Percentiles rank a stretch among this genome's conserved stretches.
Evolutionary conservation across 2,888 invertebrate genomes (phyloP).

Genomic region (Euspilapteryx auroguttella): DNA sequence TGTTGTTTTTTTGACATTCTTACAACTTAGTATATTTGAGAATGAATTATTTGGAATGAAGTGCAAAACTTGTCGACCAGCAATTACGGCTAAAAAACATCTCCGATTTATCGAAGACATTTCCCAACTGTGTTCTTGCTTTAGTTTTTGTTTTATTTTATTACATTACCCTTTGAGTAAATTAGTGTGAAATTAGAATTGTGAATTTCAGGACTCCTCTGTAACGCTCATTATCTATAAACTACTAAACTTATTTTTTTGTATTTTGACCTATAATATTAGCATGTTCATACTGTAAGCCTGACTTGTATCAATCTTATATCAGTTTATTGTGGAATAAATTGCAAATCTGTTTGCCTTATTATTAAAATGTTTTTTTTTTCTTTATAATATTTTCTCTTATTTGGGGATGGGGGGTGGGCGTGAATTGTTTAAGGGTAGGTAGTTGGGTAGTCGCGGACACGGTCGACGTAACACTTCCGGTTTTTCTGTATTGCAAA

Average conservation of each 20-base stretch:
- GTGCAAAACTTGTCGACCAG: conserved; percentile 24
- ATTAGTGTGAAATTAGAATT: conserved; percentile 59
- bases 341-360: conserved; percentile 63
- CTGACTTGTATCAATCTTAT: conserved; percentile 58
- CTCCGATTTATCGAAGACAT: conserved; percentile 40
- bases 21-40: conserved; percentile 54
- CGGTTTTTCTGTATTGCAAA: no score
- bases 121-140: conserved; percentile 60
- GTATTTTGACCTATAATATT: conserved; percentile 49
- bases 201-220: conserved; percentile 57
- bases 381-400: not conserved
- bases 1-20: conserved; percentile 62
- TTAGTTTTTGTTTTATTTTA: conserved; percentile 59
- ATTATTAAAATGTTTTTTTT: conserved; percentile 34
- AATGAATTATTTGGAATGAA: conserved; percentile 45
- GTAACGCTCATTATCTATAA: conserved; percentile 53
- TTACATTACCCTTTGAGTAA: conserved; percentile 52
- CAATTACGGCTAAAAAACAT: conserved; percentile 51
- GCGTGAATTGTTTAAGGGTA: no score
- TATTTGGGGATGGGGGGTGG: not conserved
- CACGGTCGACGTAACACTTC: no score
- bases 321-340: conserved; percentile 61
- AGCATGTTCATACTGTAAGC: conserved; percentile 56
- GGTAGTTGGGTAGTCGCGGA: no score
- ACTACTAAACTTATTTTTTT: conserved; percentile 37